These are phyloP conservation scores for Thalassaphorura encarpata DNA, from an alignment of 1,140 invertebrate genomes.

Conservation along the genomic window DNA sequence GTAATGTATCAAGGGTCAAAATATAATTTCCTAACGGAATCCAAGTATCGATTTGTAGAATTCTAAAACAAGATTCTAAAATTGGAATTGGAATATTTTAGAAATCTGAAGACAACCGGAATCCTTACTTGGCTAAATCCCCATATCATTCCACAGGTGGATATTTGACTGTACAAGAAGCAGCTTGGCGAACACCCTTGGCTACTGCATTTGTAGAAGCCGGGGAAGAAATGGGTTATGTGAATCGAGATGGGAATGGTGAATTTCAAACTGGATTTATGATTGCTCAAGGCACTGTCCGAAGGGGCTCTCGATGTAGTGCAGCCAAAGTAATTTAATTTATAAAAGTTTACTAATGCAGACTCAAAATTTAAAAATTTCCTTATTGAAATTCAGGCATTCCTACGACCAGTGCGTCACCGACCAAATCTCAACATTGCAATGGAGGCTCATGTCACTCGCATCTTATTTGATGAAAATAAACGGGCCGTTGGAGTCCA, in stretches of 20 bases:
- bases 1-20: no score
- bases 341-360: background rate
- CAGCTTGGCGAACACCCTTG: conserved; percentile 69
- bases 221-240: conserved; percentile 75
- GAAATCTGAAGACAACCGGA: conserved; percentile 78
- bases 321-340: conserved; percentile 60
- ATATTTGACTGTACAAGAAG: conserved; percentile 68
- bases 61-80: no score
- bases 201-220: conserved; percentile 74
- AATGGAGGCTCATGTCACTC: conserved; percentile 38
- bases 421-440: conserved; percentile 47
- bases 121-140: conserved; percentile 61
- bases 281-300: conserved; percentile 79
- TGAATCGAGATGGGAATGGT: conserved; percentile 76
- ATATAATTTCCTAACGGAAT: background rate
- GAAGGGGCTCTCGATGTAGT: conserved; percentile 72
- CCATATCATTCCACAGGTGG: conserved; percentile 65
- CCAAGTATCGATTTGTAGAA: no score
- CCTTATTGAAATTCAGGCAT: conserved; percentile 38
- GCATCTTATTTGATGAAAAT: conserved; percentile 44
- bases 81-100: conserved; percentile 71
- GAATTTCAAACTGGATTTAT: conserved; percentile 72
- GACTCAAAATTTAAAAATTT: background rate
- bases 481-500: conserved; percentile 46
- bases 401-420: conserved; percentile 44